Conservation (phyloP, 2,888 invertebrate species). For the Dexiosoma caninum region DNA sequence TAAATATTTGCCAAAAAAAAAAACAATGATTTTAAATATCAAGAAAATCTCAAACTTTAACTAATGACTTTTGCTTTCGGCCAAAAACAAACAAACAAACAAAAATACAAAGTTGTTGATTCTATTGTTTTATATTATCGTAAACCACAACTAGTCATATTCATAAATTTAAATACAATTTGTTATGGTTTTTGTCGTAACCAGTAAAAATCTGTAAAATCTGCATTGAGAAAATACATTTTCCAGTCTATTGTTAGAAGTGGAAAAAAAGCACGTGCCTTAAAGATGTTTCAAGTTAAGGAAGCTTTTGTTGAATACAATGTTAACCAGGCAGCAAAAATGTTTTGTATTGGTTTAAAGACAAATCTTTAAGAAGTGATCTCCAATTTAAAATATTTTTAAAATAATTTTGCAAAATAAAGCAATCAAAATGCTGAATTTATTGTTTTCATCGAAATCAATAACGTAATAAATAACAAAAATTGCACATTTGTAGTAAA, state of each 20-base stretch:
- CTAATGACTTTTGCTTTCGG: conserved; percentile 26
- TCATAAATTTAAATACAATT: conserved; percentile 26
- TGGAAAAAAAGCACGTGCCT: conserved; percentile 55
- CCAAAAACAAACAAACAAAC: conserved; percentile 28
- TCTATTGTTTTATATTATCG: conserved; percentile 39
- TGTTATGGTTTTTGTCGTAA: conserved; percentile 33
- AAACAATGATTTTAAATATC: neutral
- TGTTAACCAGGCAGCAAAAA: neutral
- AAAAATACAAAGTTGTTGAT: conserved; percentile 6
- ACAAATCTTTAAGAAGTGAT: conserved; percentile 41
- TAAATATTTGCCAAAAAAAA: neutral
- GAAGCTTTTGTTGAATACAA: conserved; percentile 30
- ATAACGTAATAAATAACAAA: too few relatives aligned
- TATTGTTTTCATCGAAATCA: too few relatives aligned
- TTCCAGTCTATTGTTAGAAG: conserved; percentile 48
- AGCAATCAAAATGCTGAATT: neutral
- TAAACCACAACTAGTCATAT: conserved; percentile 36
- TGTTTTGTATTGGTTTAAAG: conserved; percentile 35
- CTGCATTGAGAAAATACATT: neutral
- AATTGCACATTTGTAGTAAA: too few relatives aligned
- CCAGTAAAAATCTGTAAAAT: too few relatives aligned
- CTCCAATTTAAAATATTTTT: neutral
- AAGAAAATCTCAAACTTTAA: neutral
- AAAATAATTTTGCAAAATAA: neutral
- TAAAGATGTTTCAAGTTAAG: conserved; percentile 29